Evolutionary conservation across 2,797 vertebrate species (phyloP), one percentile per base, ranked within the genome.

Genomic region (Bovichtus diacanthus): DNA sequence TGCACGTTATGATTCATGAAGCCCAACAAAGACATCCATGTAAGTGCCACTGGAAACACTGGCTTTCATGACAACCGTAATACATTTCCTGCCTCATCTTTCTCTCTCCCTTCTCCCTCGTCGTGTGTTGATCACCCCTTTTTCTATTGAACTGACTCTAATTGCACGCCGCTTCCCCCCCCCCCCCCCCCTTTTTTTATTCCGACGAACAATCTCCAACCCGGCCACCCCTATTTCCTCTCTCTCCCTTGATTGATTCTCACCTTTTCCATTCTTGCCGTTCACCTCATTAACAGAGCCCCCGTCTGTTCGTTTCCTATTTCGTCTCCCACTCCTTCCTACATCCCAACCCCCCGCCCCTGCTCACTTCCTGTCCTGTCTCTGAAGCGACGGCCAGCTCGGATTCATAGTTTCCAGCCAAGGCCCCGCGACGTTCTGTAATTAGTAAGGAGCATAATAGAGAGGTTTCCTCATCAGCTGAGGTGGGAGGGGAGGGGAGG

Each of bases 181-280:
- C 3, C 27, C 27, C 21, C n/a, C 10, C 13, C 13, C 18, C 46
- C 29, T 49, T 38, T 34, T 19, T 21, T 63, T 59, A n/a, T 76
- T 71, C 46, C 50, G 43, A 89, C 59, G 86, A 89, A 92, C 83
- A 87, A 83, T 90, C 87, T 83, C 80, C 82, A 82, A 74, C 79
- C 81, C 56, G 43, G 60, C 84, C 78, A 63, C 70, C 80, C 72
- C 84, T 66, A 74, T 87, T 88, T 90, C 87, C 91, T 87, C 82
- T 81, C 85, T 87, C 88, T 79, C 77, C 83, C 66, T 74, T 94
- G 93, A 95, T 95, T 94, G 94, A 94, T 93, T 94, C 83, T 94
- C 93, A 95, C 94, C 94, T 95, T 93, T 93, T 83, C 87, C 88
- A 90, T 95, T 92, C 89, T 89, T 86, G 74, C 80, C 49, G 69